Conservation (phyloP, 2,888 invertebrate genomes). For the Pristionchus fissidentatus region DNA sequence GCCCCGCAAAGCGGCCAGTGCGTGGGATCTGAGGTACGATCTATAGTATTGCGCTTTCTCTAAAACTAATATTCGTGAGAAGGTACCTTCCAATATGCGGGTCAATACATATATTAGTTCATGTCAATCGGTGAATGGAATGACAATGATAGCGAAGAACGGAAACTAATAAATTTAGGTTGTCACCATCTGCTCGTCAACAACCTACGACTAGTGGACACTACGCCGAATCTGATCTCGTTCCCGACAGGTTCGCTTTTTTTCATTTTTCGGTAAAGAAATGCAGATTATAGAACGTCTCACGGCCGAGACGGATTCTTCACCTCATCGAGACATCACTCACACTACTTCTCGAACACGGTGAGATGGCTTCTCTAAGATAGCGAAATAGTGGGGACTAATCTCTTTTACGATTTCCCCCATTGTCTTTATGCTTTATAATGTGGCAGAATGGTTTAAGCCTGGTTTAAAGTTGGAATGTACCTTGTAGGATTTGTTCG, state of each 20-base stretch:
- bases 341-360: constrained; percentile 69
- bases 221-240: constrained; percentile 55
- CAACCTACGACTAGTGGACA: constrained; percentile 15
- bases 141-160: too few species aligned
- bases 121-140: too few species aligned
- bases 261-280: neutral
- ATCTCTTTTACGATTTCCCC: neutral
- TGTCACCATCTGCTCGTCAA: neutral
- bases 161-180: too few species aligned
- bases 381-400: neutral
- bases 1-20: constrained; percentile 30
- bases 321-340: constrained; percentile 62
- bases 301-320: constrained; percentile 47
- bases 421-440: neutral
- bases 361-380: neutral
- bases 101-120: too few species aligned
- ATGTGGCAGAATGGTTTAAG: neutral
- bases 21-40: constrained; percentile 49
- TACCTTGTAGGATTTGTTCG: constrained; percentile 58
- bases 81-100: too few species aligned
- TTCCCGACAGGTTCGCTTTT: constrained; percentile 6
- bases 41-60: neutral
- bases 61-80: neutral
- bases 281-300: neutral
- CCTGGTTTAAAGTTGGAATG: neutral